These are phyloP conservation scores for Stegostoma tigrinum DNA, from an alignment of 2,113 vertebrate genomes.

Conservation along the genomic window DNA sequence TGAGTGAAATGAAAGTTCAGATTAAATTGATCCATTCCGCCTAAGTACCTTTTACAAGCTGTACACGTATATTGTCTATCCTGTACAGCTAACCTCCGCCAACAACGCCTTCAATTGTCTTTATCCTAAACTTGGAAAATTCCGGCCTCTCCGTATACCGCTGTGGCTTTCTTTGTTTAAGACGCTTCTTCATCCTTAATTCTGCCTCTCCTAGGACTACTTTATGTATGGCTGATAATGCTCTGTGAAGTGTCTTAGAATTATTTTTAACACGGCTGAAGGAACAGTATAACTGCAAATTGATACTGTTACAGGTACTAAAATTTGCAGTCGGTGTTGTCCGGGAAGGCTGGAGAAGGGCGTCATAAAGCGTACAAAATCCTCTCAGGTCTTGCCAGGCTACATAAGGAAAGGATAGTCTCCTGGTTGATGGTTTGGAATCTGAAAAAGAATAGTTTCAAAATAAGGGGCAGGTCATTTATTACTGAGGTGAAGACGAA, in stretches of 20 bases:
- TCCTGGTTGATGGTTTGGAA: no score
- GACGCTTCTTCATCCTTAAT: not conserved
- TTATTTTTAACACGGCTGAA: not conserved
- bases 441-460: no score
- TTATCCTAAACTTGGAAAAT: not conserved
- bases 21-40: no score
- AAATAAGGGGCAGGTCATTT: no score
- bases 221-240: not conserved
- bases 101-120: not conserved
- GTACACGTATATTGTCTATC: no score
- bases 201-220: not conserved
- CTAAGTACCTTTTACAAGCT: no score
- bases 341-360: not conserved
- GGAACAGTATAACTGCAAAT: not conserved
- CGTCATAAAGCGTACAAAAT: no score
- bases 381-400: no score
- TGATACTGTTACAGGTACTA: not conserved
- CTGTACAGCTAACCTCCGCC: no score
- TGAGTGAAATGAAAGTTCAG: no score
- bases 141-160: not conserved
- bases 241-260: not conserved
- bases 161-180: not conserved
- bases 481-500: no score
- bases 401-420: no score
- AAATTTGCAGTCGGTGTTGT: not conserved